Conservation (phyloP, 1,140 invertebrate genomes). For the Listronotus bonariensis region DNA sequence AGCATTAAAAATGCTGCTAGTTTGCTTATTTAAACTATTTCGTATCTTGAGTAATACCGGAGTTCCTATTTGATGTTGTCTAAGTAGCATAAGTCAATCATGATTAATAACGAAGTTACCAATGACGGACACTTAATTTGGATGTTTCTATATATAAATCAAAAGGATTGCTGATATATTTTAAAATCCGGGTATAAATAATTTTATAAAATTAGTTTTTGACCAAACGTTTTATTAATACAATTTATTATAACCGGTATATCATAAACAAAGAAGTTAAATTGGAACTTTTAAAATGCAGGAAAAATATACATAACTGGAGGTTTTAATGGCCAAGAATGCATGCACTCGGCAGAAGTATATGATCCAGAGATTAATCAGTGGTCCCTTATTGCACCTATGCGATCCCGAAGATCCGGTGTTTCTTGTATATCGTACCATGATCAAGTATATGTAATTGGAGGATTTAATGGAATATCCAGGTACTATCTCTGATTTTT, state of each 20-base stretch:
- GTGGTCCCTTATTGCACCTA: constrained; percentile 82
- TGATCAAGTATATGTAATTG: constrained; percentile 74
- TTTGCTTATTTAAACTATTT: no score
- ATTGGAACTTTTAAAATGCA: constrained; percentile 43
- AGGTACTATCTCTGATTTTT: constrained; percentile 8
- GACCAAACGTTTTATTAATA: no score
- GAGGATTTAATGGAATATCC: constrained; percentile 77
- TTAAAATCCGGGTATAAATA: no score
- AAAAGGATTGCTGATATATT: no score
- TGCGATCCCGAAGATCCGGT: constrained; percentile 78
- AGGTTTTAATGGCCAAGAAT: constrained; percentile 90
- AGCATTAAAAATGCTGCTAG: no score
- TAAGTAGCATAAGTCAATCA: no score
- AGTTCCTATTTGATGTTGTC: no score
- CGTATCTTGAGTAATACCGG: no score
- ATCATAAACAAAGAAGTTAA: constrained; percentile 1
- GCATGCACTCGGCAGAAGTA: constrained; percentile 81
- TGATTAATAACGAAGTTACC: no score
- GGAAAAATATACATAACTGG: constrained; percentile 82
- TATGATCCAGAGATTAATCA: constrained; percentile 83
- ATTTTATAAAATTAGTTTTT: no score
- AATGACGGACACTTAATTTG: no score
- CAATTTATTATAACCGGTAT: not conserved
- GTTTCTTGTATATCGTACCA: constrained; percentile 75
- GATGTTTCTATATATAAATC: no score